A percentile compares a stretch with the other conserved stretches of the same genome.
These are phyloP conservation scores for Trialeurodes vaporariorum DNA, from an alignment of 1,140 invertebrate species.

Conservation along the genomic window DNA sequence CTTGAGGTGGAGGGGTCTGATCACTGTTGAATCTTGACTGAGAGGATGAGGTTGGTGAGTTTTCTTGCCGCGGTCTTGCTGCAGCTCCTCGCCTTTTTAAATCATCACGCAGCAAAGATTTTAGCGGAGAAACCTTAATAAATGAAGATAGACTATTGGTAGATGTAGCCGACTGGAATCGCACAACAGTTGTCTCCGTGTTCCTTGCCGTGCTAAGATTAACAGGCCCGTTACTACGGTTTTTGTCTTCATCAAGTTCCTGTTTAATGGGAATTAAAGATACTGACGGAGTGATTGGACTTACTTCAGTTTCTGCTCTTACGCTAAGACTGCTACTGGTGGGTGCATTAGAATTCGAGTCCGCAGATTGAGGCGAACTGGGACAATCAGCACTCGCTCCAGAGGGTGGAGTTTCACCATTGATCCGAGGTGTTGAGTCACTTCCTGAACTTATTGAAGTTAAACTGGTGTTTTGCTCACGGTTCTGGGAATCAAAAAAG, in stretches of 20 bases:
- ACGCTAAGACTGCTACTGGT: constrained; percentile 46
- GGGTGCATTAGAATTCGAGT: constrained; percentile 58
- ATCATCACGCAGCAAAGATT: constrained; percentile 68
- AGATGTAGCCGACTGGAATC: constrained; percentile 38
- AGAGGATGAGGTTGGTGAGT: neutral
- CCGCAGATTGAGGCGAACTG: constrained; percentile 60
- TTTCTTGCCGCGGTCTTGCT: neutral
- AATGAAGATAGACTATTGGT: constrained; percentile 37
- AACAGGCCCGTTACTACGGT: constrained; percentile 18
- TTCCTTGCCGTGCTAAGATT: constrained; percentile 27
- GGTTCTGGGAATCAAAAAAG: neutral
- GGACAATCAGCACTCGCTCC: constrained; percentile 36
- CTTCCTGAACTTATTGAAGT: neutral
- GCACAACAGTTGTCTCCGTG: constrained; percentile 12
- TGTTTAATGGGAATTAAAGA: constrained; percentile 78
- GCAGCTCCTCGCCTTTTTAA: constrained; percentile 41
- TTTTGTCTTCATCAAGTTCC: constrained; percentile 40
- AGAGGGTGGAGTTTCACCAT: neutral
- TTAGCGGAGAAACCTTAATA: constrained; percentile 60
- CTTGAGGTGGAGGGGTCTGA: neutral
- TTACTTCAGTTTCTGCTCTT: constrained; percentile 34
- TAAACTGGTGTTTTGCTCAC: neutral
- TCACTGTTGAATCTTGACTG: constrained; percentile 1
- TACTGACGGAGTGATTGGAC: constrained; percentile 61
- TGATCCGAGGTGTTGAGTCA: neutral